Evolutionary conservation across 2,888 invertebrate species (phyloP).

Genomic region (Parnassius glacialis): DNA sequence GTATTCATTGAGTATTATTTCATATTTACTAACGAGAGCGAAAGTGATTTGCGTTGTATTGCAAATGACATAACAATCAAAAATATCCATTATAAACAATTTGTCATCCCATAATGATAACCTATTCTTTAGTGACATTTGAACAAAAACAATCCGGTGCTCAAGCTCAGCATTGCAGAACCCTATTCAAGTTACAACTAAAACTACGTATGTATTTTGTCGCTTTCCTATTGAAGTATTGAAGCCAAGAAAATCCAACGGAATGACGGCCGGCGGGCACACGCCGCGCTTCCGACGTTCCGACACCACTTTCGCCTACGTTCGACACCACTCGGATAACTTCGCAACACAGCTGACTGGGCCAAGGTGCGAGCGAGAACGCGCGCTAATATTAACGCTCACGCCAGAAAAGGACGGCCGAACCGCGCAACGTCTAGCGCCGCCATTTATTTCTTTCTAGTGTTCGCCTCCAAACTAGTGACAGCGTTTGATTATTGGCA

Average conservation of each 20-base stretch:
- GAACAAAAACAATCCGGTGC: conserved; percentile 17
- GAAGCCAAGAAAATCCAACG: conserved; percentile 38
- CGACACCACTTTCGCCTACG: conserved; percentile 73
- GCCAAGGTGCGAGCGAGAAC: conserved; percentile 55
- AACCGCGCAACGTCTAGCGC: conserved; percentile 60
- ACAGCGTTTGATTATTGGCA: conserved; percentile 66
- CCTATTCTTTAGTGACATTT: not conserved
- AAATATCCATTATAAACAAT: conserved; percentile 2
- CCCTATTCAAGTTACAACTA: not conserved
- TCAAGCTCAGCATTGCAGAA: conserved; percentile 6
- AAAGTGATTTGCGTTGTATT: not conserved
- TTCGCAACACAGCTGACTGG: conserved; percentile 77
- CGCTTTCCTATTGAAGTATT: conserved; percentile 35
- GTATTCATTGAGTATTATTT: no score
- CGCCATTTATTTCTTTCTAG: conserved; percentile 77
- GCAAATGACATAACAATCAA: not conserved
- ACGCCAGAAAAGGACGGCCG: conserved; percentile 43
- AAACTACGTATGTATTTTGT: conserved; percentile 20
- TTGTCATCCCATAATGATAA: conserved; percentile 8
- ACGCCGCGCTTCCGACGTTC: conserved; percentile 65
- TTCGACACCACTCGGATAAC: conserved; percentile 62
- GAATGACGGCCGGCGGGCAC: conserved; percentile 37
- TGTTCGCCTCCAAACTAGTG: conserved; percentile 70
- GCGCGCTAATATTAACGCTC: conserved; percentile 31
- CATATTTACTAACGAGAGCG: no score